Evolutionary conservation across 1,140 invertebrate species (phyloP).

Genomic region (Magallana angulata): DNA sequence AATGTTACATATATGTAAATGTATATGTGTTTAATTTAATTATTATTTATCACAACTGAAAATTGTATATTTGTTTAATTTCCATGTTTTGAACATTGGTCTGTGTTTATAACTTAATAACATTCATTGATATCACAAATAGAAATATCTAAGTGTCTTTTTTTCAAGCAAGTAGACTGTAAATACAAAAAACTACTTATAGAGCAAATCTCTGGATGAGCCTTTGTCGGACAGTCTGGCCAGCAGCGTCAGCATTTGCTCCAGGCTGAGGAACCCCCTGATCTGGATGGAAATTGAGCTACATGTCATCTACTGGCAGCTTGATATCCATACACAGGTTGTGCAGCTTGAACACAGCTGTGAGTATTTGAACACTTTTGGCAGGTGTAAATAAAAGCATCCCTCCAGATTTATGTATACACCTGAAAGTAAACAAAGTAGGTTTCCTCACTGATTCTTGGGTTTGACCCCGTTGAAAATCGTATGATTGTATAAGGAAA

Average conservation of each 20-base stretch:
- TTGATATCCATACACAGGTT: constrained; percentile 15
- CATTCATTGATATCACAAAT: not conserved
- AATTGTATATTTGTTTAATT: not conserved
- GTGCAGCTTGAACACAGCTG: constrained; percentile 27
- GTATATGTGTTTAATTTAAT: not conserved
- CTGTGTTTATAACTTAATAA: not conserved
- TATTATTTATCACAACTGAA: not conserved
- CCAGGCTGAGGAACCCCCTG: not conserved
- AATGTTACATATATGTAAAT: too few relatives aligned
- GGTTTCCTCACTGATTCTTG: not conserved
- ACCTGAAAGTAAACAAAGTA: constrained; percentile 3
- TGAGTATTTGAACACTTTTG: not conserved
- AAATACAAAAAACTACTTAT: too few relatives aligned
- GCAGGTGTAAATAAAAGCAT: constrained; percentile 1
- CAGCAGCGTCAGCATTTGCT: not conserved
- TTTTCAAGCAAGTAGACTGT: too few relatives aligned
- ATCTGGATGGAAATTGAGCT: not conserved
- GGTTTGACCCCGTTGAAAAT: too few relatives aligned
- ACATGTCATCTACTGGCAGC: not conserved
- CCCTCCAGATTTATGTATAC: constrained; percentile 30
- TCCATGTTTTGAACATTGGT: too few relatives aligned
- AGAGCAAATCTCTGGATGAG: not conserved
- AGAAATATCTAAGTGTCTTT: not conserved
- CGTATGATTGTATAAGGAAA: too few relatives aligned
- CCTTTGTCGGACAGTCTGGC: not conserved